Percentiles rank a stretch among this genome's conserved stretches.
Evolutionary conservation across 2,888 invertebrate species (phyloP).

Genomic region (Spodoptera exigua): DNA sequence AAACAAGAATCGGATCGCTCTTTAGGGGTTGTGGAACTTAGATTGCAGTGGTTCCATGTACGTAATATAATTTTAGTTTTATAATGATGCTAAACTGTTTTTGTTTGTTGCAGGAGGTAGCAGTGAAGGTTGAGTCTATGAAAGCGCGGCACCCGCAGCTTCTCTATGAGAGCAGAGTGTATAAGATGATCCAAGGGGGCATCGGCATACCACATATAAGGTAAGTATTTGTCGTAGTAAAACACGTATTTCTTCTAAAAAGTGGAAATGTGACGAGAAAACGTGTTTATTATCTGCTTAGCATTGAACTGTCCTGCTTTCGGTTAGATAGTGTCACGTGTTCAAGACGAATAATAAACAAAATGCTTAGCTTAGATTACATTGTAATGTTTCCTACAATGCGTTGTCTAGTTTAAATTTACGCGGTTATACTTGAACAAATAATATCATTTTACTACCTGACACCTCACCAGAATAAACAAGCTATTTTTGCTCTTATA

Average conservation of each 20-base stretch:
- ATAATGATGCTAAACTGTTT: not conserved
- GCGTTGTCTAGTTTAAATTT: conserved; percentile 9
- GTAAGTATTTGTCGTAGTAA: conserved; percentile 80
- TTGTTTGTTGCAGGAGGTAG: conserved; percentile 94
- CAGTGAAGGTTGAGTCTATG: conserved; percentile 99
- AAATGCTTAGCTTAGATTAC: too few species aligned
- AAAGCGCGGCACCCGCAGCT: conserved; percentile 99
- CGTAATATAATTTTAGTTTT: too few species aligned
- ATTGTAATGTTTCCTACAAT: not conserved
- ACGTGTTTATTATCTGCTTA: too few species aligned
- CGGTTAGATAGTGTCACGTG: too few species aligned
- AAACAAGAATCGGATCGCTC: too few species aligned
- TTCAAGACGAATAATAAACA: too few species aligned
- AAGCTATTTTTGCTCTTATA: conserved; percentile 18
- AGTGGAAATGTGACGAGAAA: too few species aligned
- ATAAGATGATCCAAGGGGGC: conserved; percentile 99
- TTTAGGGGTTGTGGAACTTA: too few species aligned
- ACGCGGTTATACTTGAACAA: not conserved
- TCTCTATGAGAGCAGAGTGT: conserved; percentile 99
- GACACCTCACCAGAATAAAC: conserved; percentile 11
- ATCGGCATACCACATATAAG: conserved; percentile 98
- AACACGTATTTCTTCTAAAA: too few species aligned
- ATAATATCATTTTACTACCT: not conserved
- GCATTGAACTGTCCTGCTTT: too few species aligned
- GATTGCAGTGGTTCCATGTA: too few species aligned